Conservation (phyloP, 2,888 invertebrate genomes). For the Leucania comma region DNA sequence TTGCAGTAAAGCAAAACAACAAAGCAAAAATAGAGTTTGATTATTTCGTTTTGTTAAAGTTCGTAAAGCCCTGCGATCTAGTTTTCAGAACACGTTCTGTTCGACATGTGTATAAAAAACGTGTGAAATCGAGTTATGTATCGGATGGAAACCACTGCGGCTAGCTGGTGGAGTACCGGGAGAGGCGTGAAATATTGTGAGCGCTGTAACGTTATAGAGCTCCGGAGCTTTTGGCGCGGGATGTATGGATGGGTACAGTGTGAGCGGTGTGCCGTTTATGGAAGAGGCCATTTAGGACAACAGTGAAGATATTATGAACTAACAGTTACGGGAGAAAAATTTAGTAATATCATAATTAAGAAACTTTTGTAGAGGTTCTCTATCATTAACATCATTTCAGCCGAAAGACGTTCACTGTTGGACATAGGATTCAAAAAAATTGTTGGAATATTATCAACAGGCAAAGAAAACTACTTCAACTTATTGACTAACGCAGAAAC, state of each 20-base stretch:
- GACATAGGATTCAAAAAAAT: no score
- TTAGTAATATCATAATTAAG: no score
- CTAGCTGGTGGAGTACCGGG: neutral
- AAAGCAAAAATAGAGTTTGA: neutral
- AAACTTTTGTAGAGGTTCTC: no score
- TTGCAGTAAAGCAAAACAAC: neutral
- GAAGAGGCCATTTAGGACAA: neutral
- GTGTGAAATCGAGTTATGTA: conserved; percentile 14
- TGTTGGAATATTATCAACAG: neutral
- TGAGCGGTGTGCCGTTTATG: neutral
- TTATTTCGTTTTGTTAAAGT: conserved; percentile 9
- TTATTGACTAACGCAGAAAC: neutral
- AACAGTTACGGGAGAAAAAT: no score
- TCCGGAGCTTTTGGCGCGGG: neutral
- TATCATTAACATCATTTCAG: no score
- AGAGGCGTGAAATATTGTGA: conserved; percentile 1
- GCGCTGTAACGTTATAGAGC: neutral
- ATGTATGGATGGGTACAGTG: neutral
- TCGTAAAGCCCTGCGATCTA: neutral
- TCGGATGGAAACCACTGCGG: neutral
- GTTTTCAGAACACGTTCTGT: neutral
- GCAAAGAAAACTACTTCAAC: neutral
- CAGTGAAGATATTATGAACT: neutral
- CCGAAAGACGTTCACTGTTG: no score
- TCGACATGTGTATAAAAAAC: conserved; percentile 3